Conservation (phyloP, 1,140 invertebrate species). For the Drosophila kohkoa region DNA sequence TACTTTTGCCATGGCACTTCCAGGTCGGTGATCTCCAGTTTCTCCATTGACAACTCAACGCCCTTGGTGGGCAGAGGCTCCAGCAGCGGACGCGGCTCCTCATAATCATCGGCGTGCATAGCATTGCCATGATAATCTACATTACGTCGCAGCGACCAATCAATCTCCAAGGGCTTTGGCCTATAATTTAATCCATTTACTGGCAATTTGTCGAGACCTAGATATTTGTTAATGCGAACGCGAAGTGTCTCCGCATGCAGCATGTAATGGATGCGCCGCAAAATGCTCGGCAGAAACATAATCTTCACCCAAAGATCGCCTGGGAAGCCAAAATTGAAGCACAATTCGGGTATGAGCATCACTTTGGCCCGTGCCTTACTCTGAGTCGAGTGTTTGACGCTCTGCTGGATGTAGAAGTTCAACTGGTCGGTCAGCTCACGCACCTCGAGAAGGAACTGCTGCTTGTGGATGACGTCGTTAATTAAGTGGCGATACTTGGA, state of each 20-base stretch:
- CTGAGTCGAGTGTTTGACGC: conserved; percentile 28
- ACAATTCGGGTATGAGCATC: conserved; percentile 95
- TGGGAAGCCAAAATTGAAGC: conserved; percentile 93
- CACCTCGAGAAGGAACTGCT: conserved; percentile 95
- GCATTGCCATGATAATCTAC: conserved; percentile 71
- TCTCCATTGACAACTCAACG: conserved; percentile 34
- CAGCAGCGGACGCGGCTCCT: conserved; percentile 54
- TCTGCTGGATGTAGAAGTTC: conserved; percentile 87
- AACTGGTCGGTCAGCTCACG: conserved; percentile 92
- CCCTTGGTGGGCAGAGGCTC: conserved; percentile 59
- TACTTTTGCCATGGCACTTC: conserved; percentile 85
- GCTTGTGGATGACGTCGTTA: conserved; percentile 88
- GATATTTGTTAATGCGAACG: conserved; percentile 57
- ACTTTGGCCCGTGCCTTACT: conserved; percentile 60
- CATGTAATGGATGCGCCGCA: conserved; percentile 87
- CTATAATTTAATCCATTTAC: conserved; percentile 50
- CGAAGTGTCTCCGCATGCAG: conserved; percentile 76
- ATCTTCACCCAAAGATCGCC: conserved; percentile 96
- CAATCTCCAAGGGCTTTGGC: conserved; percentile 64
- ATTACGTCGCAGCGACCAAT: conserved; percentile 67
- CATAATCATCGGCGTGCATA: conserved; percentile 34
- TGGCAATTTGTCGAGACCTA: conserved; percentile 50
- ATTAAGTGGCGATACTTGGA: conserved; percentile 89
- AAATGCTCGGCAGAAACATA: conserved; percentile 93
- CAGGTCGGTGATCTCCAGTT: conserved; percentile 53